Percentiles rank a stretch among this genome's conserved stretches.
Conservation (phyloP, 2,888 invertebrate species). For the Drosophila kuntzei region DNA sequence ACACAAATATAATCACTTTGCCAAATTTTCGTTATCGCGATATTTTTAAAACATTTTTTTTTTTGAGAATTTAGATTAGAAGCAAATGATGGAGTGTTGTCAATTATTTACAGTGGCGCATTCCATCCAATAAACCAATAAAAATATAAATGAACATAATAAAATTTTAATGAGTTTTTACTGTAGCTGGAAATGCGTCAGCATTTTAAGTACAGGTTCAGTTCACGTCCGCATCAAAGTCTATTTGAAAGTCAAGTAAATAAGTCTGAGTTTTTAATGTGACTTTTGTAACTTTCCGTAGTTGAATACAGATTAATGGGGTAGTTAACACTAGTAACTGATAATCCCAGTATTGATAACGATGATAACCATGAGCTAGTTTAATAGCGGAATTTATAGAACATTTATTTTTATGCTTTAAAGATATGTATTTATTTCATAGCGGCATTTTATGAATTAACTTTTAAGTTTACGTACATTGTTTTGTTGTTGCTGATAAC, state of each 20-base stretch:
- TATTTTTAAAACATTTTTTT: conserved; percentile 9
- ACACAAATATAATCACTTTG: conserved; percentile 10
- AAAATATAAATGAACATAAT: conserved; percentile 12
- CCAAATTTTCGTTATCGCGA: conserved; percentile 37
- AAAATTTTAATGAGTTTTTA: conserved; percentile 25
- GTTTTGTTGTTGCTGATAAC: conserved; percentile 35
- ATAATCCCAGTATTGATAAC: conserved; percentile 15
- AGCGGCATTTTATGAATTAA: conserved; percentile 24
- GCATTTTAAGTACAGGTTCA: conserved; percentile 1
- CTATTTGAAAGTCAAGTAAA: conserved; percentile 28
- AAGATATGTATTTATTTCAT: background rate
- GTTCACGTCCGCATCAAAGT: conserved; percentile 43
- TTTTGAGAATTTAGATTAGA: conserved; percentile 38
- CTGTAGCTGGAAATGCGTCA: conserved; percentile 20
- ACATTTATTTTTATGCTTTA: background rate
- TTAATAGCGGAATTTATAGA: conserved; percentile 1
- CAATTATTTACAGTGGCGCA: conserved; percentile 41
- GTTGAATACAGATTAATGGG: conserved; percentile 11
- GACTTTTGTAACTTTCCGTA: conserved; percentile 5
- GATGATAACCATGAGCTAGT: conserved; percentile 2
- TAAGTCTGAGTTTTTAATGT: conserved; percentile 1
- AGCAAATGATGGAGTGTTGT: conserved; percentile 48
- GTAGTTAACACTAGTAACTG: conserved; percentile 1
- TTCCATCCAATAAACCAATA: conserved; percentile 12
- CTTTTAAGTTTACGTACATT: conserved; percentile 38